Evolutionary conservation across 2,113 vertebrate genomes (phyloP).

Genomic region (Phalacrocorax pelagicus): DNA sequence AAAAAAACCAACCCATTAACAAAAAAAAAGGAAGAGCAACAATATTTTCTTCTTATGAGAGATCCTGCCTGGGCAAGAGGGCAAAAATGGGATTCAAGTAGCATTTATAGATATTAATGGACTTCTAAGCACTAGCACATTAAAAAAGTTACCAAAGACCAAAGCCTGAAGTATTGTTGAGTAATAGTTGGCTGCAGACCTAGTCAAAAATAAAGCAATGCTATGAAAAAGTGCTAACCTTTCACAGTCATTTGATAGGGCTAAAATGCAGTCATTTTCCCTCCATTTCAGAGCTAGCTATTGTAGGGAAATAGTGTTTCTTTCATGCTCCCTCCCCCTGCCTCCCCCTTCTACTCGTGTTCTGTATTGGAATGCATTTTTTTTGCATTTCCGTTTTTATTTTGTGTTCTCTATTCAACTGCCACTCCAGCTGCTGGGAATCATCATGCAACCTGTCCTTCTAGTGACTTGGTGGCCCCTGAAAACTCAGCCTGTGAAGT

Average conservation of each 20-base stretch:
- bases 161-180: neutral
- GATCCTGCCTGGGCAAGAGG: neutral
- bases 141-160: neutral
- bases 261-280: neutral
- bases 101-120: constrained; percentile 8
- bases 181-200: neutral
- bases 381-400: neutral
- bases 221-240: neutral
- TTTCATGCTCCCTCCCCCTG: neutral
- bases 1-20: neutral
- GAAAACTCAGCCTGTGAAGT: neutral
- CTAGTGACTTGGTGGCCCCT: neutral
- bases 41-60: neutral
- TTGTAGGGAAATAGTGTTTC: neutral
- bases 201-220: neutral
- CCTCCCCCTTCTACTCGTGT: neutral
- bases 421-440: neutral
- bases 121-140: neutral
- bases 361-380: neutral
- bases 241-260: neutral
- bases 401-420: neutral
- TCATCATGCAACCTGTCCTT: neutral
- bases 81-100: constrained; percentile 16
- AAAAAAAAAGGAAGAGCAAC: neutral
- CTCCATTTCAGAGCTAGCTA: neutral